Evolutionary conservation across 2,888 invertebrate species (phyloP).

Genomic region (Noctuana brunneofusca): DNA sequence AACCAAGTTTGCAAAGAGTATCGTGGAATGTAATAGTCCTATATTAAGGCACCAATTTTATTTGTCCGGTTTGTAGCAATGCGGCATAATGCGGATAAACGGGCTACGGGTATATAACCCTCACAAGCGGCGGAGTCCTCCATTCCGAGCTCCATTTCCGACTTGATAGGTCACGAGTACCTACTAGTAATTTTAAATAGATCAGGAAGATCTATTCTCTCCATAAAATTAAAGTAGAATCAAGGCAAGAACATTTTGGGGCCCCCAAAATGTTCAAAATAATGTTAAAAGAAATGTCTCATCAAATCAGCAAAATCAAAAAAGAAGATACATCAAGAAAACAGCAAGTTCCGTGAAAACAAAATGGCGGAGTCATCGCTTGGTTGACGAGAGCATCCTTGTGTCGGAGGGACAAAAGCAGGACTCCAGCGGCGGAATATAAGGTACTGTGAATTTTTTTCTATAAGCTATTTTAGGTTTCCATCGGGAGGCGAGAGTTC

Average conservation of each 20-base stretch:
- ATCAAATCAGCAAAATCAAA: conserved; percentile 11
- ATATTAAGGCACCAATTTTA: background rate
- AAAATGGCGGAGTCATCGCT: conserved; percentile 72
- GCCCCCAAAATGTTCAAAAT: conserved; percentile 5
- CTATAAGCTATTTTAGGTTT: conserved; percentile 4
- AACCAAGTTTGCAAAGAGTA: conserved; percentile 37
- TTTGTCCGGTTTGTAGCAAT: conserved; percentile 18
- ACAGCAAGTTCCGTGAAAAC: conserved; percentile 51
- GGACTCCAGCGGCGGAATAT: conserved; percentile 46
- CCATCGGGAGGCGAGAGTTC: background rate
- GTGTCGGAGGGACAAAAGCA: conserved; percentile 45
- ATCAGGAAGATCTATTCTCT: background rate
- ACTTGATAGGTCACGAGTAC: conserved; percentile 53
- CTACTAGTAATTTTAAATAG: background rate
- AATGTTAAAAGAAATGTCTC: conserved; percentile 20
- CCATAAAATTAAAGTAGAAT: background rate
- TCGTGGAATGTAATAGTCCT: background rate
- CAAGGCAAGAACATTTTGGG: background rate
- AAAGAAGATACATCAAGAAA: conserved; percentile 34
- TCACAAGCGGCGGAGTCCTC: conserved; percentile 7
- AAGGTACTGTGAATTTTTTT: conserved; percentile 48
- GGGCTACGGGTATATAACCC: background rate
- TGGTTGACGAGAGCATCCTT: conserved; percentile 53
- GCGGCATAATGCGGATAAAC: conserved; percentile 25
- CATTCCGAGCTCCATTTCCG: conserved; percentile 54